phyloP scores from a whole-genome alignment of 2,888 invertebrate species.

The Oxytorus armatus region DNA sequence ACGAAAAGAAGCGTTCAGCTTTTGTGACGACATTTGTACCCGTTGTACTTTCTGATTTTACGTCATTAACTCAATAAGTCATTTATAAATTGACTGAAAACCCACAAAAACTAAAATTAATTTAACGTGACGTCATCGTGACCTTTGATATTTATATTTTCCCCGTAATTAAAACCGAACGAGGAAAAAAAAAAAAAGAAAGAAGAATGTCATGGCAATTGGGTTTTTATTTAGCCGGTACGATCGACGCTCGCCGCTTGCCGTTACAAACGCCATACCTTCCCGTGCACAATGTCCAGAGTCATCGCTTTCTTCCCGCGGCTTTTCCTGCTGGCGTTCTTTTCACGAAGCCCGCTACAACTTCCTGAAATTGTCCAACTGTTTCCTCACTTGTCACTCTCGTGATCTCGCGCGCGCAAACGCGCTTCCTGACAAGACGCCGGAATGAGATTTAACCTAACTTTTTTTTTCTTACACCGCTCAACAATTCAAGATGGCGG shows the following conservation, averaged over 20 bases:
- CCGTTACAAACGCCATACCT: conserved; percentile 4
- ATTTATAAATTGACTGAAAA: too few relatives aligned
- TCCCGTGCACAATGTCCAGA: conserved; percentile 20
- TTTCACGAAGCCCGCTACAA: conserved; percentile 64
- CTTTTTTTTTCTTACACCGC: conserved; percentile 23
- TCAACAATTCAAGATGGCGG: conserved; percentile 31
- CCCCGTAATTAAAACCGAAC: not conserved
- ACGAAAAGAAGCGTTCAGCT: too few relatives aligned
- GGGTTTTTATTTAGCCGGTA: not conserved
- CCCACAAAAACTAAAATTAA: too few relatives aligned
- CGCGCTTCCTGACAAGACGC: conserved; percentile 27
- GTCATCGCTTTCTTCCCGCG: conserved; percentile 57
- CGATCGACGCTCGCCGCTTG: conserved; percentile 19
- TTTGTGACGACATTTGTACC: too few relatives aligned
- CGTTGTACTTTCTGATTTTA: too few relatives aligned
- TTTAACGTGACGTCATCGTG: too few relatives aligned
- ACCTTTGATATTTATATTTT: not conserved
- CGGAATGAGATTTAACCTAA: conserved; percentile 32
- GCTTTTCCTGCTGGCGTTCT: conserved; percentile 63
- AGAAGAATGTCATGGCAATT: not conserved
- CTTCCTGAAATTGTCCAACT: conserved; percentile 66
- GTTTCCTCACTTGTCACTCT: conserved; percentile 67
- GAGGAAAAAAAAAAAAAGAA: not conserved
- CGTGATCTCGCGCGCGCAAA: conserved; percentile 19
- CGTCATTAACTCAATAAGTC: too few relatives aligned